Evolutionary conservation across 2,113 vertebrate genomes (phyloP), one percentile per base, ranked within the genome.

Genomic region (Perccottus glenii): DNA sequence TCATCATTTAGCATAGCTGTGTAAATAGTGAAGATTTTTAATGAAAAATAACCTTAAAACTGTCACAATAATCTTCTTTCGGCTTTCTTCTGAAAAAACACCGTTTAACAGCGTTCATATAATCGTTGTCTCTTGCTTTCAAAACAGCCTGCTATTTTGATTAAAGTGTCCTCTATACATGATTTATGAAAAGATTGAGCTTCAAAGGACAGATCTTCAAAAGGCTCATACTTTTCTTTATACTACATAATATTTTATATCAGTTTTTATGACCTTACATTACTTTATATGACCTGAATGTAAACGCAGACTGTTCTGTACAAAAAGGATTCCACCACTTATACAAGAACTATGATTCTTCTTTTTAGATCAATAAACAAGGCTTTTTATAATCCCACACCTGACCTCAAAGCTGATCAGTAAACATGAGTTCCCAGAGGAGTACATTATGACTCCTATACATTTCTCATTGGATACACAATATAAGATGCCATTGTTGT

Each of bases 281-380:
- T 5, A 40, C 38, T 40, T 40, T 8, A 40, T 40, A 8, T 40
- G 38, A 40, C 2, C 38, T 40, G 4, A 40, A 40, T 6, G 8
- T 40, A 8, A 40, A 40, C 8, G 38, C 38, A 40, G 38, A 40
- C 38, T 6, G 5, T 1, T 27, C 19, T 27, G 19, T 27, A 27
- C 19, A 27, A 27, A 27, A 27, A 27, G 1, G 3, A 27, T 3
- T 27, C 19, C 3, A 27, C 19, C 3, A 27, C 19, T 27, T 27
- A n/a, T n/a, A 27, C 32, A 56, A 67, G 43, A 44, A 45, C 36
- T 8, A 27, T 27, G 10, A 58, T 14, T 72, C 38, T 67, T 15
- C 4, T 43, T 16, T 52, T 60, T 11, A 50, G 44, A 86, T 81
- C 78, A 81, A 67, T 73, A 75, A 75, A 57, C 51, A 59, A 46